phyloP scores from a whole-genome alignment of 2,113 vertebrate species.

The Gasterosteus nipponicus region DNA sequence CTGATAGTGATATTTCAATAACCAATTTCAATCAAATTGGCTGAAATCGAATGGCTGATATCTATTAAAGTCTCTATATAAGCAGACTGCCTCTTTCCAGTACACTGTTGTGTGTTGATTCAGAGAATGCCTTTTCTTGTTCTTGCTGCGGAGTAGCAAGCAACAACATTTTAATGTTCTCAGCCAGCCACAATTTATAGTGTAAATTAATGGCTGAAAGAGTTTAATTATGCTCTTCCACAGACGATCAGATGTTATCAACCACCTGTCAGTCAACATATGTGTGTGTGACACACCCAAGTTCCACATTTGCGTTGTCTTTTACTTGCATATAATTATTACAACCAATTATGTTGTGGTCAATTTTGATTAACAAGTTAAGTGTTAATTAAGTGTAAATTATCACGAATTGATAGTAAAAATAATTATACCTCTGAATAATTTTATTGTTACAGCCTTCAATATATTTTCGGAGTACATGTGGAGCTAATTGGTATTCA shows the following conservation, averaged over 20 bases:
- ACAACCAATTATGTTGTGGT: not conserved
- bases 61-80: conserved; percentile 11
- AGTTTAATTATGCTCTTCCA: conserved; percentile 72
- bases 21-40: not conserved
- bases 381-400: not conserved
- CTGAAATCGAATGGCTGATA: conserved; percentile 16
- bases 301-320: not conserved
- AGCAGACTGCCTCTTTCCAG: conserved; percentile 1
- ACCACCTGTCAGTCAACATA: conserved; percentile 54
- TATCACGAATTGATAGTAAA: not conserved
- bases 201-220: conserved; percentile 48
- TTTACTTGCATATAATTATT: not conserved
- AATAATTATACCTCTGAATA: not conserved
- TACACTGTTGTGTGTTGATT: conserved; percentile 59
- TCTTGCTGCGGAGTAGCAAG: conserved; percentile 59
- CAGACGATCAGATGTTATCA: conserved; percentile 67
- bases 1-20: not conserved
- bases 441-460: not conserved
- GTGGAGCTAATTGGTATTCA: conserved; percentile 34
- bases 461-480: not conserved
- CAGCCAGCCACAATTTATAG: conserved; percentile 61
- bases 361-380: not conserved
- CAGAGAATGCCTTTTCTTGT: conserved; percentile 24
- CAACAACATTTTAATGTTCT: conserved; percentile 67
- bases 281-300: conserved; percentile 47